These are phyloP conservation scores for Pristiophorus japonicus DNA, from an alignment of 2,113 vertebrate genomes.

Conservation along the genomic window DNA sequence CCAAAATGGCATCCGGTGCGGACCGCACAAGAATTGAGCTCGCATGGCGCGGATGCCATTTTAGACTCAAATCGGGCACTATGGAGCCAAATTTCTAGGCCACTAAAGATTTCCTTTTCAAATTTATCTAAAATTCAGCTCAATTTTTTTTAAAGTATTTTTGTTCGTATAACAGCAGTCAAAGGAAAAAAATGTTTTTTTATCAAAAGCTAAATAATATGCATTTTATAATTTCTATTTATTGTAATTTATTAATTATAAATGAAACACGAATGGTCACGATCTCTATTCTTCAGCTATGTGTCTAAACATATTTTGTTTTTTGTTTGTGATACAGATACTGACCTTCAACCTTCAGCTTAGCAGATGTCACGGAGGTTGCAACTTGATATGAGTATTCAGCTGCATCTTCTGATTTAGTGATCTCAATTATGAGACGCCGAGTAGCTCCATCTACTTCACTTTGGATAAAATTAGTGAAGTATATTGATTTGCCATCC, in stretches of 20 bases:
- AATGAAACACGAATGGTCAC: background rate
- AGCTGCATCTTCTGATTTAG: constrained; percentile 79
- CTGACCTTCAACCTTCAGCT: constrained; percentile 86
- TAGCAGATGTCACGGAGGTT: constrained; percentile 87
- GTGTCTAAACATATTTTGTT: background rate
- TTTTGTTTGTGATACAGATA: too few species aligned
- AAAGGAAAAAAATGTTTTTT: background rate
- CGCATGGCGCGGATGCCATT: too few species aligned
- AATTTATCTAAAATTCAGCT: background rate
- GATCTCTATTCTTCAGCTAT: background rate
- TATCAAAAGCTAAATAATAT: background rate
- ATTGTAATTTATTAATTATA: background rate
- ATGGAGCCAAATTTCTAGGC: too few species aligned
- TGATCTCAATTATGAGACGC: constrained; percentile 69
- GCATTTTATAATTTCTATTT: background rate
- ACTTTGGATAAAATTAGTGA: constrained; percentile 67
- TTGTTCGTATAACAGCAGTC: too few species aligned
- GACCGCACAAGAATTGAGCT: too few species aligned
- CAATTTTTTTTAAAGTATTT: background rate
- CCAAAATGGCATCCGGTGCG: too few species aligned
- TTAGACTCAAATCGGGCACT: too few species aligned
- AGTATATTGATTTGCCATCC: constrained; percentile 68
- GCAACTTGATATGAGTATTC: constrained; percentile 94
- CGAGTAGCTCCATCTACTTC: constrained; percentile 71
- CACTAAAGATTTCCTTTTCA: background rate